Evolutionary conservation across 30 jellyfish, hydroid and myxozoan genomes (phyloP).

Genomic region (Hydractinia symbiolongicarpus): DNA sequence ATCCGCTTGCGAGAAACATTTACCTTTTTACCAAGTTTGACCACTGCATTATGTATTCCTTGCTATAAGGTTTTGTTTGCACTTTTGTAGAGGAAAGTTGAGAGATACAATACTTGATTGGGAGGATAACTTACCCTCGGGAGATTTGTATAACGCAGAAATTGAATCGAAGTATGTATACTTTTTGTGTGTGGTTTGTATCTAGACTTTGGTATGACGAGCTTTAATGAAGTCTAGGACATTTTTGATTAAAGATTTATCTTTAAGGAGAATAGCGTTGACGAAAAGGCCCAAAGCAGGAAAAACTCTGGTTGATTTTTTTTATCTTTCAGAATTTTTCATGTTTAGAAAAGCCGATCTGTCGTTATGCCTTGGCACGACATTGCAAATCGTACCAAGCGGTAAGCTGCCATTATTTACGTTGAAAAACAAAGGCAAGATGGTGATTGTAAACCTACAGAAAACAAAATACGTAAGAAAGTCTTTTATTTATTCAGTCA

Average conservation of each 20-base stretch:
- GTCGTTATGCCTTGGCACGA: conserved; percentile 89
- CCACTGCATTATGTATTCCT: not conserved
- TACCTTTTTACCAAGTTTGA: not conserved
- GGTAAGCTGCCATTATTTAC: conserved; percentile 84
- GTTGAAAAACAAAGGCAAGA: conserved; percentile 47
- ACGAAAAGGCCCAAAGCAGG: too few relatives aligned
- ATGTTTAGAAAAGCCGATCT: conserved; percentile 68
- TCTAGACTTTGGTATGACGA: too few relatives aligned
- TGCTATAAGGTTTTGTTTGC: not conserved
- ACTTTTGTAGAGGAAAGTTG: conserved; percentile 62
- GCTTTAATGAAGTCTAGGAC: too few relatives aligned
- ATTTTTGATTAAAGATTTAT: too few relatives aligned
- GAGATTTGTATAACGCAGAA: conserved; percentile 72
- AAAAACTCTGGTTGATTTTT: too few relatives aligned
- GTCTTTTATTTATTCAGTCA: not conserved
- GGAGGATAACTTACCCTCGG: conserved; percentile 84
- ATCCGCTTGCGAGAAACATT: too few relatives aligned
- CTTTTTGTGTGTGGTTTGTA: not conserved
- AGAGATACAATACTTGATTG: conserved; percentile 94
- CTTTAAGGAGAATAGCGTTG: too few relatives aligned
- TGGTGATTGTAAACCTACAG: conserved; percentile 84
- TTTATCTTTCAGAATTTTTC: conserved; percentile 17
- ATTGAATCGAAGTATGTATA: conserved; percentile 63
- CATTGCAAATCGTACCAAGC: conserved; percentile 93
- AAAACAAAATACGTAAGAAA: conserved; percentile 84